Evolutionary conservation across 2,113 vertebrate genomes (phyloP).

Genomic region (Oncorhynchus clarkii): DNA sequence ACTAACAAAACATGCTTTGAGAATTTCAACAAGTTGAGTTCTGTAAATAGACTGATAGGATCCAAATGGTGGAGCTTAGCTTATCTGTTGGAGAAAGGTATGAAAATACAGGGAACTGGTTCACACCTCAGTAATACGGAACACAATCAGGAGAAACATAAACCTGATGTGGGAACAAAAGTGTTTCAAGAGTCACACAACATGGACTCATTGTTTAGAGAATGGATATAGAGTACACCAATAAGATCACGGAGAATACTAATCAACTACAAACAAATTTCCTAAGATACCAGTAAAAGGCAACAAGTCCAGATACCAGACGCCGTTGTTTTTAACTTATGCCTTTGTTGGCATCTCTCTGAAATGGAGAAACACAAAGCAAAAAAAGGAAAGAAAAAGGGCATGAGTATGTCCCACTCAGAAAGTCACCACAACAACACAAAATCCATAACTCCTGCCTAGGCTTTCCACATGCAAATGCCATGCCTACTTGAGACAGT

Average conservation of each 20-base stretch:
- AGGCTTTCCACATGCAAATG: conserved; percentile 16
- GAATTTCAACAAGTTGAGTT: background rate
- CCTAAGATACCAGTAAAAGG: conserved; percentile 20
- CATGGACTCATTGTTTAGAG: conserved; percentile 26
- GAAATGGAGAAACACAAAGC: conserved; percentile 70
- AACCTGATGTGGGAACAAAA: background rate
- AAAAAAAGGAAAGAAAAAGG: conserved; percentile 27
- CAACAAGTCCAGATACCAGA: conserved; percentile 71
- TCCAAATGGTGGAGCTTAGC: background rate
- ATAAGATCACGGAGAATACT: conserved; percentile 18
- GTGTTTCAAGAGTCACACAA: conserved; percentile 6
- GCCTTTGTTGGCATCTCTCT: conserved; percentile 88
- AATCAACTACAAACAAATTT: conserved; percentile 25
- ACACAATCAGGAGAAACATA: conserved; percentile 28
- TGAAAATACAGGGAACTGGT: conserved; percentile 10
- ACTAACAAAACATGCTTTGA: background rate
- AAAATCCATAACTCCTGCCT: conserved; percentile 27
- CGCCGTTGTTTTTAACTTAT: conserved; percentile 80
- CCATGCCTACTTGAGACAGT: conserved; percentile 12
- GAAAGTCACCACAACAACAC: conserved; percentile 12
- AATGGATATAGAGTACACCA: conserved; percentile 30
- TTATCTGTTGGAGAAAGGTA: conserved; percentile 4
- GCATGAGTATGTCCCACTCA: conserved; percentile 30
- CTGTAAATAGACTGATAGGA: background rate
- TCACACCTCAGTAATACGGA: conserved; percentile 28